Evolutionary conservation across 2,888 invertebrate species (phyloP).

Genomic region (Pandemis heparana): DNA sequence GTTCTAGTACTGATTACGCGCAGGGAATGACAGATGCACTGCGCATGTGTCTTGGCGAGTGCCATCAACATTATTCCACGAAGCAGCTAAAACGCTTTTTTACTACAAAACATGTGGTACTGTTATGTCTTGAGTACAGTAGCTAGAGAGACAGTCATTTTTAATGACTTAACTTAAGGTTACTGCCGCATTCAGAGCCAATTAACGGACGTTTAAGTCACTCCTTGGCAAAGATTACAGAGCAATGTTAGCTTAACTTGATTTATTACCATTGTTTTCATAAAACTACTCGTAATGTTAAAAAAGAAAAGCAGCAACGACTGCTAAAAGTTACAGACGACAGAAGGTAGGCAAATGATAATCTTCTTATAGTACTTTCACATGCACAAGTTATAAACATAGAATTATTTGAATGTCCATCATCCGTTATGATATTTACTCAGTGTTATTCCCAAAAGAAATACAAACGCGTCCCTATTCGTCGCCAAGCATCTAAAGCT

Average conservation of each 20-base stretch:
- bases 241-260: neutral
- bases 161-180: neutral
- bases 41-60: conserved; percentile 17
- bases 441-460: conserved; percentile 14
- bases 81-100: conserved; percentile 49
- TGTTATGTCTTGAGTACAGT: conserved; percentile 52
- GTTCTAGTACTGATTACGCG: conserved; percentile 37
- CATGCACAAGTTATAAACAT: neutral
- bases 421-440: neutral
- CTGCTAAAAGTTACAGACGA: too few species aligned
- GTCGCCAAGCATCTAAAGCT: conserved; percentile 54
- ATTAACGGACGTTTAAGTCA: neutral
- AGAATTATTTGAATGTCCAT: neutral
- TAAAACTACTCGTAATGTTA: too few species aligned
- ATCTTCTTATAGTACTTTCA: neutral
- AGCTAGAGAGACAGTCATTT: conserved; percentile 7
- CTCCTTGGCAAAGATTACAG: neutral
- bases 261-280: too few species aligned
- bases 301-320: too few species aligned
- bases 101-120: conserved; percentile 64
- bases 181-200: neutral
- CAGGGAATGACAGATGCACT: conserved; percentile 41
- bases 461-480: conserved; percentile 15
- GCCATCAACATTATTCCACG: conserved; percentile 46
- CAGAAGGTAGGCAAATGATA: too few species aligned